Conservation (phyloP, 2,113 vertebrate species). For the Prunella himalayana region DNA sequence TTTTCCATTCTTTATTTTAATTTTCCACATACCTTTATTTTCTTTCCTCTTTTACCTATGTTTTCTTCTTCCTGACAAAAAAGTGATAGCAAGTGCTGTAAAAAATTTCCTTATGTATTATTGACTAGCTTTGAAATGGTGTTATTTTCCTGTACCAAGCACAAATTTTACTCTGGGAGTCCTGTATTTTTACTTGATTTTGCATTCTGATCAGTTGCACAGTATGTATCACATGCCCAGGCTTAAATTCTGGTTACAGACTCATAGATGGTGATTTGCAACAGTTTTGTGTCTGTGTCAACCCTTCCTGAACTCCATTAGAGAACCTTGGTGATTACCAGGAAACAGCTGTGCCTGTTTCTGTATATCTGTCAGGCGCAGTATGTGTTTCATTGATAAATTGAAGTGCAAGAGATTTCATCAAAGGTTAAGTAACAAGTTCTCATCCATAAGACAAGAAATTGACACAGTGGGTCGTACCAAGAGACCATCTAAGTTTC, state of each 20-base stretch:
- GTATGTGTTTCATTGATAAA: neutral
- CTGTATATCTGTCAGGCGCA: neutral
- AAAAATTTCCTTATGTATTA: neutral
- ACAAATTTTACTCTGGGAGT: neutral
- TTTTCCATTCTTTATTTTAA: neutral
- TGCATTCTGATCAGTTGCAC: neutral
- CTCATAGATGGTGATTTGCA: neutral
- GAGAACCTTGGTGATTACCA: neutral
- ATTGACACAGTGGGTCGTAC: neutral
- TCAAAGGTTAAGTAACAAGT: neutral
- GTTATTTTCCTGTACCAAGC: neutral
- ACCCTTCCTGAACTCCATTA: neutral
- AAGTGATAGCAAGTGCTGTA: rapidly evolving
- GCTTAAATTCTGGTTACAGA: neutral
- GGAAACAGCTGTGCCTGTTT: neutral
- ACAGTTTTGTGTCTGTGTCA: neutral
- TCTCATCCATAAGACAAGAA: neutral
- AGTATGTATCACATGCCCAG: neutral
- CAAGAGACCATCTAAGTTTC: neutral
- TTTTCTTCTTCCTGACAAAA: neutral
- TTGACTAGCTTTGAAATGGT: neutral
- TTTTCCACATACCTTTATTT: neutral
- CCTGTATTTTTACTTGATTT: neutral
- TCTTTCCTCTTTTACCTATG: neutral
- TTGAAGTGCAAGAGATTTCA: neutral